phyloP scores from a whole-genome alignment of 1,140 invertebrate genomes.

The Neuroterus valhalla region DNA sequence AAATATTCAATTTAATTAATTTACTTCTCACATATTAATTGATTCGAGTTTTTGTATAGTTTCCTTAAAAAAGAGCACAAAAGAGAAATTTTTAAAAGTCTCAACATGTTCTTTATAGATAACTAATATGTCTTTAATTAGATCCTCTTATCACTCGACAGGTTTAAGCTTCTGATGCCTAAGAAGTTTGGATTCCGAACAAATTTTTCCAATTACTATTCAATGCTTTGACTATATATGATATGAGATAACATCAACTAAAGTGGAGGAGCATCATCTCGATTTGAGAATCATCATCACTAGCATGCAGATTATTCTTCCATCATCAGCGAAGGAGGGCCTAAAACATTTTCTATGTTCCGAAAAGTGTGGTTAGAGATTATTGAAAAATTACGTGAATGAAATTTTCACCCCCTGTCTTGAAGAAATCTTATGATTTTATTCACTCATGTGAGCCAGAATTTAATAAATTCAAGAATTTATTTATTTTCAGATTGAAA shows the following conservation, averaged over 20 bases:
- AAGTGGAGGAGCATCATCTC: slow-evolving; percentile 4
- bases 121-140: slow-evolving; percentile 26
- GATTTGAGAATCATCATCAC: neutral
- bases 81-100: slow-evolving; percentile 35
- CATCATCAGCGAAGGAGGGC: no score
- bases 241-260: slow-evolving; percentile 1
- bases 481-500: no score
- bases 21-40: slow-evolving; percentile 8
- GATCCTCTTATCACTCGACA: slow-evolving; percentile 18
- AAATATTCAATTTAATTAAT: slow-evolving; percentile 47
- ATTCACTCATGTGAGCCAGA: no score
- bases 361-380: no score
- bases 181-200: slow-evolving; percentile 18
- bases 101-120: slow-evolving; percentile 8
- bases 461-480: no score
- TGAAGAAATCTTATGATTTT: no score
- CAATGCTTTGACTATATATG: neutral
- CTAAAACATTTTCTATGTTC: no score
- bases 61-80: slow-evolving; percentile 5
- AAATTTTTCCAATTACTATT: slow-evolving; percentile 1
- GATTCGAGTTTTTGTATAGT: neutral
- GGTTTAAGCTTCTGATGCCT: slow-evolving; percentile 7
- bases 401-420: no score
- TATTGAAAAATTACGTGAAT: no score
- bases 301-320: no score